These are phyloP conservation scores for Sinotaia quadrata DNA, from an alignment of 2,888 invertebrate genomes.

Conservation along the genomic window DNA sequence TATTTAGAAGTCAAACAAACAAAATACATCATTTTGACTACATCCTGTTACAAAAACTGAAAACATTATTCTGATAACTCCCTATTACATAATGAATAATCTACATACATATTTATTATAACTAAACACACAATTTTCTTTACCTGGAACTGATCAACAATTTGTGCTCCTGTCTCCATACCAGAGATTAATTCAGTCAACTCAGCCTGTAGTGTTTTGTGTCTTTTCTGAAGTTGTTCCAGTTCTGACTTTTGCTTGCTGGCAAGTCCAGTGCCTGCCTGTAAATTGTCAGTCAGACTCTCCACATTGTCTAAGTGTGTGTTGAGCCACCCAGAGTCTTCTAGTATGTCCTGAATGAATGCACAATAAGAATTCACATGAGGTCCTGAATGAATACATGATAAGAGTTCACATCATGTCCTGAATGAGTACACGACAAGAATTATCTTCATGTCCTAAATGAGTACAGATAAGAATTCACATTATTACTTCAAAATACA, in stretches of 20 bases:
- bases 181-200: constrained; percentile 53
- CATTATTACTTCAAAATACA: no score
- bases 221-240: constrained; percentile 79
- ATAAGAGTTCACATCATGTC: background rate
- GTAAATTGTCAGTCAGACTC: constrained; percentile 84
- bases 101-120: no score
- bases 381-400: background rate
- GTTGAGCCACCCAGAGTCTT: constrained; percentile 85
- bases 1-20: no score
- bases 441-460: no score
- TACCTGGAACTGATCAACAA: constrained; percentile 77
- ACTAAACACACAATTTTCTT: constrained; percentile 40
- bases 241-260: constrained; percentile 85
- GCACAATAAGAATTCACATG: background rate
- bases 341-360: constrained; percentile 70
- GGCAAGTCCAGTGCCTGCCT: constrained; percentile 83
- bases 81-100: no score
- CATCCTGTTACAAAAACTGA: no score
- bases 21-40: no score
- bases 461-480: no score
- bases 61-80: no score
- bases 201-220: constrained; percentile 80
- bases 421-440: no score
- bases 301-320: constrained; percentile 81
- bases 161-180: constrained; percentile 77